A percentile compares a stretch with the other conserved stretches of the same genome.
Conservation (phyloP, 1,140 invertebrate species). For the Halyomorpha halys region DNA sequence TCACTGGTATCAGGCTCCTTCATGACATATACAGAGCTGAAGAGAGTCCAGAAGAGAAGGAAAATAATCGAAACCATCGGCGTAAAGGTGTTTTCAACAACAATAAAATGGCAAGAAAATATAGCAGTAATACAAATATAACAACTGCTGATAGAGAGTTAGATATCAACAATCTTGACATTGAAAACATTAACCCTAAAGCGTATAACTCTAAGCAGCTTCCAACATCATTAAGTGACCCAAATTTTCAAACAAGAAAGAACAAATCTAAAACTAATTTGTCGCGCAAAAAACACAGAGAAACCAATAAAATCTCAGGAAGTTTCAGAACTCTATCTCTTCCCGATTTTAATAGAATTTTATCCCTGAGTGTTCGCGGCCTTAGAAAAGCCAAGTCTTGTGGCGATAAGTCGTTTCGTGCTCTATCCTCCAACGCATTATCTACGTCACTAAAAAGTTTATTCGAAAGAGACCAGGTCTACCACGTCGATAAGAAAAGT, state of each 20-base stretch:
- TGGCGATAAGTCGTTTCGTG: background rate
- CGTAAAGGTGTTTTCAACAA: too few species aligned
- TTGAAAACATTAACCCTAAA: too few species aligned
- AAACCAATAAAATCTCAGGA: background rate
- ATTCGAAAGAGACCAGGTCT: slow-evolving; percentile 1
- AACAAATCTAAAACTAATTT: background rate
- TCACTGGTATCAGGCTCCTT: background rate
- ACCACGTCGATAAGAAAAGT: background rate
- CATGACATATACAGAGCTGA: background rate
- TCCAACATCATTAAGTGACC: too few species aligned
- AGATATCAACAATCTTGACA: too few species aligned
- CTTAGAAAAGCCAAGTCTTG: slow-evolving; percentile 9
- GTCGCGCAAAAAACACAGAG: background rate
- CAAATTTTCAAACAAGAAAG: too few species aligned
- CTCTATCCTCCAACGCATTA: background rate
- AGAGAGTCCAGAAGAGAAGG: background rate
- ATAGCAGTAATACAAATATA: too few species aligned
- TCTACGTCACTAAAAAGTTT: background rate
- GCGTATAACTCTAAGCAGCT: too few species aligned
- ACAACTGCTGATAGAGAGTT: too few species aligned
- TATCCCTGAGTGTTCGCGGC: slow-evolving; percentile 1
- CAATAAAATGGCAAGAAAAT: too few species aligned
- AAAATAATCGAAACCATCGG: background rate
- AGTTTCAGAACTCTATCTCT: slow-evolving; percentile 8
- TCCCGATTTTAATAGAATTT: slow-evolving; percentile 2